Evolutionary conservation across 2,888 invertebrate genomes (phyloP).

Genomic region (Napeogenes sylphis): DNA sequence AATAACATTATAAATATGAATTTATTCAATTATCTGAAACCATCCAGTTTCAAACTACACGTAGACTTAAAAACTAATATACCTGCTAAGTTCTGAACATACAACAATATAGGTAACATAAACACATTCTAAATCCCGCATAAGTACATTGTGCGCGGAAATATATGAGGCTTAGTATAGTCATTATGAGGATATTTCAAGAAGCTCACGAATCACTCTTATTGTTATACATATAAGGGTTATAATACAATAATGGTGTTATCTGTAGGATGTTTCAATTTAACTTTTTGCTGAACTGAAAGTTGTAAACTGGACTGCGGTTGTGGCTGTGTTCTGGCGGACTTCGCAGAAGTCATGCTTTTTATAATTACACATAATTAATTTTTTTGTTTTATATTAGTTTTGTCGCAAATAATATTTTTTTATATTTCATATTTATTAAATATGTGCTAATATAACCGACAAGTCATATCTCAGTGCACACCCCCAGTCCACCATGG

Average conservation of each 20-base stretch:
- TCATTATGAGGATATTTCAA: conserved; percentile 19
- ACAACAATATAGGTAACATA: conserved; percentile 6
- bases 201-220: conserved; percentile 10
- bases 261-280: conserved; percentile 55
- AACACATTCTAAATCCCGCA: conserved; percentile 11
- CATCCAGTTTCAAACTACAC: not conserved
- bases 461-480: too few species aligned
- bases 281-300: conserved; percentile 49
- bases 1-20: not conserved
- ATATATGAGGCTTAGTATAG: conserved; percentile 24
- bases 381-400: not conserved
- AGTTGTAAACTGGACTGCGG: conserved; percentile 26
- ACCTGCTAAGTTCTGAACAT: conserved; percentile 6
- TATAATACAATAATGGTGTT: conserved; percentile 9
- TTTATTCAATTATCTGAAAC: not conserved
- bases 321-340: conserved; percentile 41
- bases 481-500: too few species aligned
- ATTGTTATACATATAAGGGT: conserved; percentile 5
- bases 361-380: conserved; percentile 11
- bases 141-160: conserved; percentile 23
- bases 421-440: not conserved
- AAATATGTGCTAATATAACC: too few species aligned
- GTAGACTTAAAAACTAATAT: conserved; percentile 7
- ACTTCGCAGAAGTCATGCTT: conserved; percentile 11
- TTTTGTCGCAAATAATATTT: not conserved